phyloP scores from a whole-genome alignment of 2,797 vertebrate genomes.

The Gephyroberyx darwinii region DNA sequence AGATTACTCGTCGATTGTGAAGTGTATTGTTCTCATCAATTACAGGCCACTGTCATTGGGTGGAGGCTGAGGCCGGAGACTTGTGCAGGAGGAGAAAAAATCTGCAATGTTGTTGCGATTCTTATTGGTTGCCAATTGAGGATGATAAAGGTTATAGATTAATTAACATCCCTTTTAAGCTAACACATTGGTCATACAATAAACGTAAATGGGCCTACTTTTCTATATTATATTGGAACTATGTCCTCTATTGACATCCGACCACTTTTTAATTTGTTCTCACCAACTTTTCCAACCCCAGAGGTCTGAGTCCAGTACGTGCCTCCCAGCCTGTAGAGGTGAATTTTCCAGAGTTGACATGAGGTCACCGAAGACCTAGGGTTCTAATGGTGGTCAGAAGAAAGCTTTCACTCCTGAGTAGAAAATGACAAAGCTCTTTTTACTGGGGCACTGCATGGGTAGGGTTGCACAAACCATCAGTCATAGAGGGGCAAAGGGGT shows the following conservation, averaged over 20 bases:
- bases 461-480: conserved; percentile 58
- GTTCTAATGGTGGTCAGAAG: conserved; percentile 58
- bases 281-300: conserved; percentile 48
- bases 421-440: conserved; percentile 59
- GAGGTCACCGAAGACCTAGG: conserved; percentile 54
- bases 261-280: conserved; percentile 62
- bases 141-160: not conserved
- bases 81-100: too few relatives aligned
- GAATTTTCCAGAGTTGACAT: conserved; percentile 53
- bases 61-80: too few relatives aligned
- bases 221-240: conserved; percentile 14
- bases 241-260: conserved; percentile 4
- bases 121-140: not conserved
- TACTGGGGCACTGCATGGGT: conserved; percentile 52
- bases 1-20: too few relatives aligned
- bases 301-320: conserved; percentile 59
- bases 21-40: too few relatives aligned
- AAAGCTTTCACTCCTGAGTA: conserved; percentile 47
- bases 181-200: not conserved
- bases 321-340: conserved; percentile 52
- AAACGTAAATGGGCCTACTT: not conserved
- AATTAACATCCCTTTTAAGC: not conserved
- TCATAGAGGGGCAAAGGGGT: conserved; percentile 56
- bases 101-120: too few relatives aligned
- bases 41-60: too few relatives aligned